phyloP scores from a whole-genome alignment of 2,888 invertebrate genomes.

The Baccha elongata region DNA sequence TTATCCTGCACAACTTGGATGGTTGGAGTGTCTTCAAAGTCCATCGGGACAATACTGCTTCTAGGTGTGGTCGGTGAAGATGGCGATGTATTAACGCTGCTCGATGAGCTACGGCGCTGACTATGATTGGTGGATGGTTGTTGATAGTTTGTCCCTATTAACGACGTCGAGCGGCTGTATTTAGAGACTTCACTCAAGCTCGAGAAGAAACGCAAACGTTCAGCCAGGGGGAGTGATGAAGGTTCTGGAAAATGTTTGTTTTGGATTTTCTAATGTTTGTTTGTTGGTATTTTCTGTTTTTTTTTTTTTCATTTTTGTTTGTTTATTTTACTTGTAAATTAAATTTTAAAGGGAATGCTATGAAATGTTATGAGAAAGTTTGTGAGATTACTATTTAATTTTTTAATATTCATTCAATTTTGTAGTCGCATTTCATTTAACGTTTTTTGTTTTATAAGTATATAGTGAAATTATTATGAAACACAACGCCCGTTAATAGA shows the following conservation, averaged over 20 bases:
- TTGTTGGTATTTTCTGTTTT: slow-evolving; percentile 3
- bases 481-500: slow-evolving; percentile 32
- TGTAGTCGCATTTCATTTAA: slow-evolving; percentile 67
- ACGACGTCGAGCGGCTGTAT: slow-evolving; percentile 42
- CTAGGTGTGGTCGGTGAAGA: slow-evolving; percentile 74
- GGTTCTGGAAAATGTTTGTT: slow-evolving; percentile 78
- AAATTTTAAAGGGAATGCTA: slow-evolving; percentile 7
- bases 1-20: slow-evolving; percentile 12
- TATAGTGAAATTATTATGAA: slow-evolving; percentile 30
- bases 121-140: slow-evolving; percentile 75
- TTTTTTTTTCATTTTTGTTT: slow-evolving; percentile 47
- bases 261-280: slow-evolving; percentile 26
- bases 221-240: slow-evolving; percentile 80
- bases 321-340: slow-evolving; percentile 39
- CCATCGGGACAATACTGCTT: slow-evolving; percentile 75
- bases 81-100: slow-evolving; percentile 39
- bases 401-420: slow-evolving; percentile 13
- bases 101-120: slow-evolving; percentile 72
- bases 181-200: slow-evolving; percentile 77
- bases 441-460: not conserved
- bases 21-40: slow-evolving; percentile 54
- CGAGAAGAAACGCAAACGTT: slow-evolving; percentile 81
- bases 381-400: slow-evolving; percentile 7
- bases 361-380: slow-evolving; percentile 22
- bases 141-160: slow-evolving; percentile 34